phyloP scores from a whole-genome alignment of 2,888 invertebrate genomes.

The Keiferia lycopersicella region DNA sequence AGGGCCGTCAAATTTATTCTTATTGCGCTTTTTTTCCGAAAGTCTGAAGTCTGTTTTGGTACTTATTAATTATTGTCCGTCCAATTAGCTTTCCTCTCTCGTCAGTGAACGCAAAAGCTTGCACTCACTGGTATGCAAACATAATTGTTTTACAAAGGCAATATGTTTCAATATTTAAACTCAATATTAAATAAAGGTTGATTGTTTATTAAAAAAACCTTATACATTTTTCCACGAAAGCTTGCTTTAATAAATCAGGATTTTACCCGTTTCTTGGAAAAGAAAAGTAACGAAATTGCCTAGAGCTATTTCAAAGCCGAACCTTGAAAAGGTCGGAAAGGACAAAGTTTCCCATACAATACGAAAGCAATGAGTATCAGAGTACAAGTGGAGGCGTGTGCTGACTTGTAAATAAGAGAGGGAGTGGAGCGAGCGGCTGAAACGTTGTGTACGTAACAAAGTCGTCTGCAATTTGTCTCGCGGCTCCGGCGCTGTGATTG shows the following conservation, averaged over 20 bases:
- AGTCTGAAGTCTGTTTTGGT: conserved; percentile 71
- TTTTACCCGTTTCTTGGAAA: neutral
- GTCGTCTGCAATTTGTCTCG: conserved; percentile 63
- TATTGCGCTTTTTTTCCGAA: conserved; percentile 66
- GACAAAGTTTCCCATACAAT: conserved; percentile 23
- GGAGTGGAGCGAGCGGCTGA: neutral
- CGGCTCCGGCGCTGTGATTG: conserved; percentile 53
- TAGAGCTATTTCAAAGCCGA: conserved; percentile 3
- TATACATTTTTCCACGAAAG: neutral
- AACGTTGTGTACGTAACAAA: conserved; percentile 44
- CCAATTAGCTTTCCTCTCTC: conserved; percentile 63
- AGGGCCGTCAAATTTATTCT: conserved; percentile 59
- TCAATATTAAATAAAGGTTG: neutral
- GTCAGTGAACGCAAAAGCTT: conserved; percentile 44
- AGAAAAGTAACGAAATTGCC: conserved; percentile 6
- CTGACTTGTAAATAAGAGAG: conserved; percentile 22
- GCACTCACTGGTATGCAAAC: conserved; percentile 44
- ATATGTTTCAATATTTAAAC: neutral
- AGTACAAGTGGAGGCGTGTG: conserved; percentile 27
- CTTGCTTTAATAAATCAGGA: neutral
- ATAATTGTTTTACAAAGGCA: conserved; percentile 30
- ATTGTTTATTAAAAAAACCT: neutral
- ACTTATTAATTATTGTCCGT: conserved; percentile 60
- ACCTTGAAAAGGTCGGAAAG: conserved; percentile 16
- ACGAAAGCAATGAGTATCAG: conserved; percentile 25